These are phyloP conservation scores for Serinus canaria DNA, from an alignment of 2,113 vertebrate species.

Conservation along the genomic window DNA sequence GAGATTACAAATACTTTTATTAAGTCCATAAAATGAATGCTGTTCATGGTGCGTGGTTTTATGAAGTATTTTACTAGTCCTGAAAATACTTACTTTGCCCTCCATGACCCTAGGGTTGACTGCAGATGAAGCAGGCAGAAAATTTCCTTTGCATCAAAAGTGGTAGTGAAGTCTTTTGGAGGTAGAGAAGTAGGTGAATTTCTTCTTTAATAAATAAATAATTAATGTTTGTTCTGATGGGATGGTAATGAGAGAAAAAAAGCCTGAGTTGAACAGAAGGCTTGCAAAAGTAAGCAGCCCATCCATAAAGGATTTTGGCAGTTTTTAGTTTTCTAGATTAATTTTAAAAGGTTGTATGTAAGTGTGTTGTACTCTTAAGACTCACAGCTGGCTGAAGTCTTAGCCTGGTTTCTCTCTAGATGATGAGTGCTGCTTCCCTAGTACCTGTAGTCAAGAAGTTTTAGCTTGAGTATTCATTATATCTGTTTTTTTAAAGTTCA, in stretches of 20 bases:
- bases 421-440: not conserved
- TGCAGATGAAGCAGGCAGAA: not conserved
- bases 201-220: not conserved
- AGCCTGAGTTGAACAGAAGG: not conserved
- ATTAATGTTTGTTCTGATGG: not conserved
- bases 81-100: not conserved
- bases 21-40: not conserved
- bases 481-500: not conserved
- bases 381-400: not conserved
- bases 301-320: not conserved
- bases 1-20: conserved; percentile 19
- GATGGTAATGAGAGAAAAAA: not conserved
- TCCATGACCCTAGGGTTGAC: not conserved
- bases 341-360: not conserved
- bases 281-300: not conserved
- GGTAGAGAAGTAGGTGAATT: not conserved
- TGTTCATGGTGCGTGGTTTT: not conserved
- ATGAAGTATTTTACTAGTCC: not conserved
- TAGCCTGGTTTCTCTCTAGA: not conserved
- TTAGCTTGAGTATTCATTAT: not conserved
- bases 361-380: not conserved
- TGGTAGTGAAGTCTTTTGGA: not conserved
- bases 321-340: not conserved
- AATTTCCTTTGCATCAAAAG: not conserved
- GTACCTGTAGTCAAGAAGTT: not conserved